Evolutionary conservation across 2,113 vertebrate genomes (phyloP).

Genomic region (Benitochromis conjunctus): DNA sequence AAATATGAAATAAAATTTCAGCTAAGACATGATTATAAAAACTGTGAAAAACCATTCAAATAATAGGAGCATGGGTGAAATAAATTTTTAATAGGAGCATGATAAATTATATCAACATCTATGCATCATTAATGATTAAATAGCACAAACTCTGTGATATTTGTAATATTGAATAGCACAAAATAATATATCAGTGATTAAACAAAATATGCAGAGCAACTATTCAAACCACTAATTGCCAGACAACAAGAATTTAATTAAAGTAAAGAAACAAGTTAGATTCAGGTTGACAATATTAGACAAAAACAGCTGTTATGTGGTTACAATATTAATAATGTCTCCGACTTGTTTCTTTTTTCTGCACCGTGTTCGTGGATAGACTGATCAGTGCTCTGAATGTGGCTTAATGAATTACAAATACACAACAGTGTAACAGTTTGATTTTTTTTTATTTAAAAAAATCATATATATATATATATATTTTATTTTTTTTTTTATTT

Average conservation of each 20-base stretch:
- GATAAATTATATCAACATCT: not conserved
- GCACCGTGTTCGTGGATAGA: not conserved
- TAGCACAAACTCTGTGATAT: not conserved
- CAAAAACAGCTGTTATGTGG: not conserved
- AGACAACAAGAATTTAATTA: not conserved
- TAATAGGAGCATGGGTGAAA: not conserved
- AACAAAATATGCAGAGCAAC: not conserved
- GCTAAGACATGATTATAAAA: not conserved
- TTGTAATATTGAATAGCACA: not conserved
- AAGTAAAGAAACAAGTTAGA: not conserved
- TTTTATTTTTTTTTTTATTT: too few relatives aligned
- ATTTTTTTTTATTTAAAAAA: too few relatives aligned
- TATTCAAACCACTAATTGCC: not conserved
- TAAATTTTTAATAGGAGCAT: not conserved
- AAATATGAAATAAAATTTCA: rapidly evolving
- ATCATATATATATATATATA: too few relatives aligned
- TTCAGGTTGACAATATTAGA: not conserved
- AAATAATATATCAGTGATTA: not conserved
- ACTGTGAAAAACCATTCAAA: not conserved
- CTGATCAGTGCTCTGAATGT: not conserved
- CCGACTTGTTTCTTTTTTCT: not conserved
- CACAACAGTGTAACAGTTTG: not conserved
- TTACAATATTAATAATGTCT: not conserved
- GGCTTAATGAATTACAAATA: not conserved
- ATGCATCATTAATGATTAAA: not conserved